Conservation (phyloP, 1,140 invertebrate species). For the Psix sp. region DNA sequence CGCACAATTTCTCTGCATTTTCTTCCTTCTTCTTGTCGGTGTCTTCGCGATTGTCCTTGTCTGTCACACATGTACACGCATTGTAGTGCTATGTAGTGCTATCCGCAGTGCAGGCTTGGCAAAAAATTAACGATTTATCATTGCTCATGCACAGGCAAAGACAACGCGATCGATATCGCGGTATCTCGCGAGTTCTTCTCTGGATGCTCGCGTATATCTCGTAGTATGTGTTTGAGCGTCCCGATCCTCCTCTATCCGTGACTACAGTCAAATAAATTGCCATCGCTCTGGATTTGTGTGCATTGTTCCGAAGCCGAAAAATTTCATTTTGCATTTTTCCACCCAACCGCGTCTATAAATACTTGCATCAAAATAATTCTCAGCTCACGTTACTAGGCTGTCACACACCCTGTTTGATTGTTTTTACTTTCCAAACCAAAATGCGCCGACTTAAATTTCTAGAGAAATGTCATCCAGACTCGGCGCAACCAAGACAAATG, state of each 20-base stretch:
- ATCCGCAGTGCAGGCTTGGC: slow-evolving; percentile 53
- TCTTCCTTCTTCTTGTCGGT: background rate
- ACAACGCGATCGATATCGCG: slow-evolving; percentile 61
- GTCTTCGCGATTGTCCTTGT: background rate
- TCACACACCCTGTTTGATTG: too few species aligned
- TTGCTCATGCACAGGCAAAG: slow-evolving; percentile 51
- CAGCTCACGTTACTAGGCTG: too few species aligned
- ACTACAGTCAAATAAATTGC: slow-evolving; percentile 39
- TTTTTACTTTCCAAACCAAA: too few species aligned
- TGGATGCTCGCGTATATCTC: slow-evolving; percentile 35
- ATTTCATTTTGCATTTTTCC: slow-evolving; percentile 51
- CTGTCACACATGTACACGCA: slow-evolving; percentile 26
- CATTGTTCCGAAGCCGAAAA: slow-evolving; percentile 44
- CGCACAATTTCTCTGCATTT: slow-evolving; percentile 7
- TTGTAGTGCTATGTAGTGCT: slow-evolving; percentile 53
- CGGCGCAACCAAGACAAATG: too few species aligned
- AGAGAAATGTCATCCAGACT: too few species aligned
- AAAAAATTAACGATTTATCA: slow-evolving; percentile 63
- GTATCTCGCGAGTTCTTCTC: slow-evolving; percentile 57
- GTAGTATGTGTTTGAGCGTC: slow-evolving; percentile 13
- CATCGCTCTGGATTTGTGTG: slow-evolving; percentile 45
- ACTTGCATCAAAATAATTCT: slow-evolving; percentile 17
- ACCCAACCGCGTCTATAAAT: slow-evolving; percentile 21
- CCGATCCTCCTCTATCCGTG: slow-evolving; percentile 26
- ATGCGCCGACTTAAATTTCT: too few species aligned